These are phyloP conservation scores for Sitophilus oryzae DNA, from an alignment of 1,140 invertebrate genomes.

Conservation along the genomic window DNA sequence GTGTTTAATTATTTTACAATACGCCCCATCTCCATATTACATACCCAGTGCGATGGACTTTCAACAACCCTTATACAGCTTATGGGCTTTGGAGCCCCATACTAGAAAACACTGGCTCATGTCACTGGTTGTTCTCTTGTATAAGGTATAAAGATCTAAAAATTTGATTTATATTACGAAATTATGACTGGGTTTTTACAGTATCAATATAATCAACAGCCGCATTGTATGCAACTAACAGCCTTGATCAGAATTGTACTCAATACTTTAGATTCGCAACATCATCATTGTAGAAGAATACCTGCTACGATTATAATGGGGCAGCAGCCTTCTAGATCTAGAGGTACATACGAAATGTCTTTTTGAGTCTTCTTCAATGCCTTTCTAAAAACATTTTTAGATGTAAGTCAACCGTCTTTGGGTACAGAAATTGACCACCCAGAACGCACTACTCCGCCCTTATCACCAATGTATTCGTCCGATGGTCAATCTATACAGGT, in stretches of 20 bases:
- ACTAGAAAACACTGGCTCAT: constrained; percentile 87
- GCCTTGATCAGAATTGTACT: constrained; percentile 85
- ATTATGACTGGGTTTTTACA: constrained; percentile 43
- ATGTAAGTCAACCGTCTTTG: constrained; percentile 68
- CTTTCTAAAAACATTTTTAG: constrained; percentile 42
- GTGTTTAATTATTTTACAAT: constrained; percentile 79
- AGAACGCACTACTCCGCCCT: constrained; percentile 48
- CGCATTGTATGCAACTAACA: constrained; percentile 71
- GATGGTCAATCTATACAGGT: constrained; percentile 47
- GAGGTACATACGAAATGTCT: constrained; percentile 49
- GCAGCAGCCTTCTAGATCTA: constrained; percentile 58
- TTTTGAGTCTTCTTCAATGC: not conserved
- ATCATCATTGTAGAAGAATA: constrained; percentile 77
- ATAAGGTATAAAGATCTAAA: constrained; percentile 66
- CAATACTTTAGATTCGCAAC: constrained; percentile 86
- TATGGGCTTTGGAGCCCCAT: constrained; percentile 83
- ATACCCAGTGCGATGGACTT: constrained; percentile 46
- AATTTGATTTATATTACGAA: not conserved
- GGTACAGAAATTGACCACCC: constrained; percentile 58
- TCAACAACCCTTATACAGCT: constrained; percentile 65
- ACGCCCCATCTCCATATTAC: constrained; percentile 73
- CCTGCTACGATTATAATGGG: constrained; percentile 70
- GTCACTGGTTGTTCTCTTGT: constrained; percentile 88
- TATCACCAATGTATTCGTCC: constrained; percentile 48
- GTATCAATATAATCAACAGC: constrained; percentile 87